Base-by-base conservation (phyloP, 2,797 vertebrate genomes). In the Hippocampus kuda region DNA sequence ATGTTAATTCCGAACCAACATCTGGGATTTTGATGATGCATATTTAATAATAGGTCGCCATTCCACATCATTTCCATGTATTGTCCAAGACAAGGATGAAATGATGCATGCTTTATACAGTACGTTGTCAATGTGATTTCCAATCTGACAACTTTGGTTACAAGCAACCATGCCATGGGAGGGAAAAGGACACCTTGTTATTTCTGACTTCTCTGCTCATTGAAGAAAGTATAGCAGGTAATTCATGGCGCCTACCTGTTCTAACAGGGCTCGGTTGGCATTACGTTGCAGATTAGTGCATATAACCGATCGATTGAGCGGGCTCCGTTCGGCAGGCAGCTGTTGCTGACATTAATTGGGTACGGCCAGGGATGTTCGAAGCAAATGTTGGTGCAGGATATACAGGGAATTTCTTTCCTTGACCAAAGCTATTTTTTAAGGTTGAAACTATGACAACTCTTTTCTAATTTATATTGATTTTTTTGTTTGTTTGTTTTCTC, bases 191-290 rank as follows among this genome's bases (percentile, higher is more conserved):
- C 65, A 53, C 53, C 15, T 60, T 63, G 61, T 74, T 76, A 64
- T 79, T 71, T 72, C 64, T 68, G 70, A 62, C 34, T 18, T 70
- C 63, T 67, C 67, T 72, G 68, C 68, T 69, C 44, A 41, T 38
- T 63, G 74, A 66, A 34, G 56, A 71, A 67, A 76, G 75, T 79
- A 76, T 78, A 75, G 78, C 64, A 57, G 72, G 75, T 77, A 70
- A 66, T 66, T 72, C 46, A 59, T 66, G 66, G 53, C 11, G 22
- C 11, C 8, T 27, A 27, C 38, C 34, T 30, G 10, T 53, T 24
- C 51, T 72, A 74, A 79, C 68, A 68, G 66, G 66, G 68, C 69
- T 62, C 20, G 20, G 18, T 38, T 22, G 60, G 65, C 73, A 70
- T 60, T 12, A 60, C 57, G 34, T 67, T 70, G 60, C 63, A 66